phyloP scores from a whole-genome alignment of 2,888 invertebrate species.

The Leptopilina drosophilae region DNA sequence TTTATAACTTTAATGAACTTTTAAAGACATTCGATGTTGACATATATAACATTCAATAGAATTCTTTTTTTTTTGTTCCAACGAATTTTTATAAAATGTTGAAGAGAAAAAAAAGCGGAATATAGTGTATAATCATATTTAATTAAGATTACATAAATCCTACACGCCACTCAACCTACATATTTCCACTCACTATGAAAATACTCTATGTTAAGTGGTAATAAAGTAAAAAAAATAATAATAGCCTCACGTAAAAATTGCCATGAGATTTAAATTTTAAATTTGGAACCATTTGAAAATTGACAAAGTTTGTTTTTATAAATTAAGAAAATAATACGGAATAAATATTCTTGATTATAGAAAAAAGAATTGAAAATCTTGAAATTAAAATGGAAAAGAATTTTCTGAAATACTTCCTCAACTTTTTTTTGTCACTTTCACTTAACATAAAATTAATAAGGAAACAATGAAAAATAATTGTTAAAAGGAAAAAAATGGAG shows the following conservation, averaged over 20 bases:
- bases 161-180: background rate
- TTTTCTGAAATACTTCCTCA: too few relatives aligned
- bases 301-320: too few relatives aligned
- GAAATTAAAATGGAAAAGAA: too few relatives aligned
- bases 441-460: background rate
- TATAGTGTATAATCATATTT: constrained; percentile 7
- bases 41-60: background rate
- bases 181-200: constrained; percentile 20
- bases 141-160: constrained; percentile 27
- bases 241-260: constrained; percentile 3
- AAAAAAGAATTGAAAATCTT: too few relatives aligned
- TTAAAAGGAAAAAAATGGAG: background rate
- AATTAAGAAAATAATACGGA: too few relatives aligned
- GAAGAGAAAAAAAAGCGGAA: background rate
- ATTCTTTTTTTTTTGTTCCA: background rate
- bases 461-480: background rate
- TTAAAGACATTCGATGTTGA: background rate
- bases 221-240: constrained; percentile 5
- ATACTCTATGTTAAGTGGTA: constrained; percentile 1
- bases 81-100: background rate
- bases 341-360: too few relatives aligned
- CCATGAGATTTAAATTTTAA: background rate
- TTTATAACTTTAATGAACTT: background rate
- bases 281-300: background rate
- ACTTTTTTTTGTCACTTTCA: background rate